These are phyloP conservation scores for Hypothenemus hampei DNA, from an alignment of 1,140 invertebrate genomes.

Conservation along the genomic window DNA sequence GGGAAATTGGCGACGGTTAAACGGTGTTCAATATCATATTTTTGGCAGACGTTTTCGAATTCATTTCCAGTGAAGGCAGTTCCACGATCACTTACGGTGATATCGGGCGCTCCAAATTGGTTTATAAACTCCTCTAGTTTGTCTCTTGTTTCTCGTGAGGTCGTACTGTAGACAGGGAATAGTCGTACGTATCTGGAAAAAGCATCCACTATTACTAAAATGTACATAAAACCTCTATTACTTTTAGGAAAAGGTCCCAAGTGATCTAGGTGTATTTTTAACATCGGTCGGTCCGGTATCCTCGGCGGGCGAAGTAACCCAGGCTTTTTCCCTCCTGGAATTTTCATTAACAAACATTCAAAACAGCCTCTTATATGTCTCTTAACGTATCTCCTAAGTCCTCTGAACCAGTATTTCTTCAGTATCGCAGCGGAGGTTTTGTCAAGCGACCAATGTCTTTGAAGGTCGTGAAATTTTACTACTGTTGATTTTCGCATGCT, in stretches of 20 bases:
- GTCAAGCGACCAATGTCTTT: constrained; percentile 40
- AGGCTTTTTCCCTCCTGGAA: constrained; percentile 29
- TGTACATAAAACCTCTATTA: constrained; percentile 21
- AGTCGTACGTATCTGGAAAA: constrained; percentile 36
- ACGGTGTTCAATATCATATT: constrained; percentile 30
- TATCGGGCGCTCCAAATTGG: constrained; percentile 39
- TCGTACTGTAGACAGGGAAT: constrained; percentile 17
- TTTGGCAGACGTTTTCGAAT: constrained; percentile 31
- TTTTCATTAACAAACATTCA: constrained; percentile 19
- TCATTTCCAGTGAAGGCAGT: constrained; percentile 41
- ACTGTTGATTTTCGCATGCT: no score
- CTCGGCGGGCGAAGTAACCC: constrained; percentile 36
- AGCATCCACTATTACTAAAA: constrained; percentile 33
- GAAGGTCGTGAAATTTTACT: not conserved
- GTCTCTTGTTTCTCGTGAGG: not conserved
- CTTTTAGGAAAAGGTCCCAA: constrained; percentile 35
- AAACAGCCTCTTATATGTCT: constrained; percentile 30
- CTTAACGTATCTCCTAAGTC: constrained; percentile 35
- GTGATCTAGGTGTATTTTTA: constrained; percentile 35
- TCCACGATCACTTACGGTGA: constrained; percentile 38
- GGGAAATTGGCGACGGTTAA: not conserved
- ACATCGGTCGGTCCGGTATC: constrained; percentile 27
- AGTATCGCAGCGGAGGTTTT: constrained; percentile 35
- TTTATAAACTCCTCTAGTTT: not conserved
- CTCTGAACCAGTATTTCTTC: constrained; percentile 39